Percentiles rank a stretch among this genome's conserved stretches.
These are phyloP conservation scores for Diaprepes abbreviatus DNA, from an alignment of 2,888 invertebrate genomes.

Conservation along the genomic window DNA sequence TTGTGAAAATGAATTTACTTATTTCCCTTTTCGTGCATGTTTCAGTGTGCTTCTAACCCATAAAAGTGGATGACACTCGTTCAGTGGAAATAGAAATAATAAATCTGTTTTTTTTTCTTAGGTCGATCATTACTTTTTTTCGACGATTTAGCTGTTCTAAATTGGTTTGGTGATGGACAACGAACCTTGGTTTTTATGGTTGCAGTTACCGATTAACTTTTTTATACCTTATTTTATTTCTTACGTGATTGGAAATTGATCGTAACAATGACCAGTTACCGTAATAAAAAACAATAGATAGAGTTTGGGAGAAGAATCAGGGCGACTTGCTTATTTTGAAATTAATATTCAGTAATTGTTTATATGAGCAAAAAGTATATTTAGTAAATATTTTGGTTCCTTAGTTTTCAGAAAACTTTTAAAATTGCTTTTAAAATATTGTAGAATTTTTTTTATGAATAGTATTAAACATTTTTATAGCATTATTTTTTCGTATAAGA, in stretches of 20 bases:
- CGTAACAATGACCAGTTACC: neutral
- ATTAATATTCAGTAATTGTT: too few species aligned
- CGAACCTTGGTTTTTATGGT: constrained; percentile 11
- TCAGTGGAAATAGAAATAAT: constrained; percentile 11
- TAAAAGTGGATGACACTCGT: constrained; percentile 20
- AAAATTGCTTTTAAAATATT: too few species aligned
- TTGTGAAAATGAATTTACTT: neutral
- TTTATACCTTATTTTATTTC: constrained; percentile 7
- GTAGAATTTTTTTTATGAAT: too few species aligned
- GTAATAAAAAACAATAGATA: constrained; percentile 1
- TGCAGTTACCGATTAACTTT: constrained; percentile 10
- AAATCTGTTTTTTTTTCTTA: constrained; percentile 12
- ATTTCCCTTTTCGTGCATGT: constrained; percentile 1
- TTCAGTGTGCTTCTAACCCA: neutral
- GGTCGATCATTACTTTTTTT: constrained; percentile 17
- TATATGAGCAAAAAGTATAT: too few species aligned
- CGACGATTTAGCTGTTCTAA: constrained; percentile 11
- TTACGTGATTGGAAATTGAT: constrained; percentile 1
- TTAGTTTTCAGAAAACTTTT: too few species aligned
- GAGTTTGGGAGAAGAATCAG: neutral
- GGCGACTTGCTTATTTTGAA: too few species aligned
- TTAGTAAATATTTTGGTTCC: too few species aligned
- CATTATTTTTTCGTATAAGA: too few species aligned
- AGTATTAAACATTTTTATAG: too few species aligned
- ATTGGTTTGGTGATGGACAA: constrained; percentile 9